These are phyloP conservation scores for Exephanes ischioxanthus DNA, from an alignment of 2,888 invertebrate species.

Conservation along the genomic window DNA sequence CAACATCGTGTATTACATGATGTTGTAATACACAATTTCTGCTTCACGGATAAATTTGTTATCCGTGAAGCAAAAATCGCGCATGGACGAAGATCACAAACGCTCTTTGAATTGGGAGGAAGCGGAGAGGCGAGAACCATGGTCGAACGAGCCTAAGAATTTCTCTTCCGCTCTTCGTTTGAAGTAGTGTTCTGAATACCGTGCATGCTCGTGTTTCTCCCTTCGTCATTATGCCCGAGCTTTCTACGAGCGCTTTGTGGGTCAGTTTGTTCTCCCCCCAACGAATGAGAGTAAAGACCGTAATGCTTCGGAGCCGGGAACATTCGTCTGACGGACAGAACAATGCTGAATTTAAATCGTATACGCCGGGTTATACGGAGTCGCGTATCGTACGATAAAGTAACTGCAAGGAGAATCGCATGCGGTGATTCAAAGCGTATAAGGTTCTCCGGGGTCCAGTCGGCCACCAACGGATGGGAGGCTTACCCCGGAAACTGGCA, in stretches of 20 bases:
- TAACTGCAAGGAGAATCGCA: slow-evolving; percentile 23
- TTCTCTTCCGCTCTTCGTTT: slow-evolving; percentile 7
- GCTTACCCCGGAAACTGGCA: slow-evolving; percentile 30
- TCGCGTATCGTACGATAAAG: slow-evolving; percentile 23
- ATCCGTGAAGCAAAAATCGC: slow-evolving; percentile 5
- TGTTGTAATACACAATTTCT: too few relatives aligned
- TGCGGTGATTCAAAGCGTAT: slow-evolving; percentile 28
- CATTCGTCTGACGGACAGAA: slow-evolving; percentile 28
- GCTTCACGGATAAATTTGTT: not conserved
- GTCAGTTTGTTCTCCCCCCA: slow-evolving; percentile 4
- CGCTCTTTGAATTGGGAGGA: slow-evolving; percentile 7
- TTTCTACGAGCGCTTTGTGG: slow-evolving; percentile 27
- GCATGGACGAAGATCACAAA: slow-evolving; percentile 20
- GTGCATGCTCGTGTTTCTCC: slow-evolving; percentile 2
- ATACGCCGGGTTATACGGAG: not conserved
- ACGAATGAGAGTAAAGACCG: slow-evolving; percentile 16
- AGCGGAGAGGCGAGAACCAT: not conserved
- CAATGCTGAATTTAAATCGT: slow-evolving; percentile 40
- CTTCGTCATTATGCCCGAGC: slow-evolving; percentile 36
- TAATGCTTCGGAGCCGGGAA: slow-evolving; percentile 8
- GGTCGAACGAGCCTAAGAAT: slow-evolving; percentile 4
- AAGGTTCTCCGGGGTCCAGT: not conserved
- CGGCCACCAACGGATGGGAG: slow-evolving; percentile 16
- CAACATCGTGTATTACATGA: not conserved
- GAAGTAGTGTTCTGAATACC: slow-evolving; percentile 9